Evolutionary conservation across 2,797 vertebrate genomes (phyloP).

Genomic region (Geotria australis): DNA sequence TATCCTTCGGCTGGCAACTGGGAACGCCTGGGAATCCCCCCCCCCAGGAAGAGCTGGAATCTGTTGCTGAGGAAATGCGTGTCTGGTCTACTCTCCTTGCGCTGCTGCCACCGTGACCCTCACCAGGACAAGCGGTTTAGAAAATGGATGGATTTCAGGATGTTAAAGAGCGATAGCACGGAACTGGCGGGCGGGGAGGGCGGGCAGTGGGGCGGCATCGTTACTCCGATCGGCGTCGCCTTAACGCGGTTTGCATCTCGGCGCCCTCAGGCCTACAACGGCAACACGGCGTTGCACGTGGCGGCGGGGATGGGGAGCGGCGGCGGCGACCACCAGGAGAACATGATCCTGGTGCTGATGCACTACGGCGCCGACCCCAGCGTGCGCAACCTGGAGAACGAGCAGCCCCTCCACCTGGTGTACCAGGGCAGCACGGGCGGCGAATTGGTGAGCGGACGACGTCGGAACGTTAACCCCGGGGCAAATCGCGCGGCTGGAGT

Average conservation of each 20-base stretch:
- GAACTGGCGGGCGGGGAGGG: too few species aligned
- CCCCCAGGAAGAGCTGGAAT: too few species aligned
- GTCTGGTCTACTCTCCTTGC: too few species aligned
- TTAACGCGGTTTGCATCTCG: background rate
- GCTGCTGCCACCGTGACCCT: too few species aligned
- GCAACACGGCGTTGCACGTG: slow-evolving; percentile 69
- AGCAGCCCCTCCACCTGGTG: slow-evolving; percentile 45
- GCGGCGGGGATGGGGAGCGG: slow-evolving; percentile 24
- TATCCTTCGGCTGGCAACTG: too few species aligned
- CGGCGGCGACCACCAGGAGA: slow-evolving; percentile 21
- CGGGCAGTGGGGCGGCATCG: slow-evolving; percentile 3
- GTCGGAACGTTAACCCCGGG: too few species aligned
- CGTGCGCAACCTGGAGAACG: slow-evolving; percentile 53
- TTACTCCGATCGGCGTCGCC: background rate
- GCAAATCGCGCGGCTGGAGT: too few species aligned
- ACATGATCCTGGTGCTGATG: slow-evolving; percentile 33
- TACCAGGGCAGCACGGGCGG: slow-evolving; percentile 18
- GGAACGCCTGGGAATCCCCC: too few species aligned
- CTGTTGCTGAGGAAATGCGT: too few species aligned
- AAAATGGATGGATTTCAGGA: too few species aligned
- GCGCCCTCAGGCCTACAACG: slow-evolving; percentile 25
- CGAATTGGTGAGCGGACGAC: slow-evolving; percentile 22
- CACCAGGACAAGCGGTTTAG: too few species aligned
- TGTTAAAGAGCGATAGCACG: too few species aligned
- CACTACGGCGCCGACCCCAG: slow-evolving; percentile 37